Evolutionary conservation across 1,140 invertebrate species (phyloP), one percentile per base, ranked within the genome.

Genomic region (Achroia grisella): DNA sequence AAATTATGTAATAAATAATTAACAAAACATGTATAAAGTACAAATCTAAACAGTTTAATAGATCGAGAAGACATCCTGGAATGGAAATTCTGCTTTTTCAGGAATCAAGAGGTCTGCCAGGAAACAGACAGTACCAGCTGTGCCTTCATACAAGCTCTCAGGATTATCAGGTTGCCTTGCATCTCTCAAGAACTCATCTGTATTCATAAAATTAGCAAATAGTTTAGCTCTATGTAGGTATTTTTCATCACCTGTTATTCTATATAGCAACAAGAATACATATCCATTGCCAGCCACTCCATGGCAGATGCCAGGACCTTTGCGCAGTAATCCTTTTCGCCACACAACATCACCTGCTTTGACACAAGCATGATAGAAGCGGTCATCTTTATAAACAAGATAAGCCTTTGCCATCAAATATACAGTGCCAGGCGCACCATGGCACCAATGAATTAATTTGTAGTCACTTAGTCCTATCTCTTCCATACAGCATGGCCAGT

Each of bases 371-470:
- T 90, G 67, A 8, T 95, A 72, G 72, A 94, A 96, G 64, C 91
- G 92, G 2, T 90, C 73, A 48, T 95, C 93, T 48, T 91, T 89
- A 79, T 90, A 95, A 2, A 91, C 68, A 3, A 92, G 63, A 76
- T 93, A 95, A 0, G 95, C 94, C 79, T 92, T 94, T 1, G 93
- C 94, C 86, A 96, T 88, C 12, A 95, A 67, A 71, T 95, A 96
- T 6, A 95, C 80, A 1, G 91, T 89, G 6, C 94, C 93, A 35
- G 94, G 91, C 23, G 94, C 94, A 1, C 95, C 95, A 79, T 96
- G 94, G 82, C 95, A 97, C 94, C 94, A 96, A 67, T 97, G 95
- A 3, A 96, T 89, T 1, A 96, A 67, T 51, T 94, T 91, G 30
- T 92, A 88, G 1, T 86, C 82, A 4, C 72, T 56, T 8, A 83